phyloP scores from a whole-genome alignment of 2,113 vertebrate genomes.

The Misgurnus mizolepis region DNA sequence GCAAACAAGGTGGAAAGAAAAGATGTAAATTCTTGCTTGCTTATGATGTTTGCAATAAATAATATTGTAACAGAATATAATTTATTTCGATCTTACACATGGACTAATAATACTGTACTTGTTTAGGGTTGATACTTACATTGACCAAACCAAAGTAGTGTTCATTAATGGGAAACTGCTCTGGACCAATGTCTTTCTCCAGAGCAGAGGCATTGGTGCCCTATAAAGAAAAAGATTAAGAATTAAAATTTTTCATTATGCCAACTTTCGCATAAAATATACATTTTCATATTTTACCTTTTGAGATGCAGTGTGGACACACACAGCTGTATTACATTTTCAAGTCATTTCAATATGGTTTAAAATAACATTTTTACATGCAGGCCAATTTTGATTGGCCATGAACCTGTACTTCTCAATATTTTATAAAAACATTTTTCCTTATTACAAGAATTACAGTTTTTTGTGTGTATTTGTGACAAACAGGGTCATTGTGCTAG shows the following conservation, averaged over 20 bases:
- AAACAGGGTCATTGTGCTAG: too few relatives aligned
- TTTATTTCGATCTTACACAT: too few relatives aligned
- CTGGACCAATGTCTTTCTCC: conserved; percentile 99
- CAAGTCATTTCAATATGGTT: too few relatives aligned
- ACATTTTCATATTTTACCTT: not conserved
- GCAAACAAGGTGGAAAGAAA: not conserved
- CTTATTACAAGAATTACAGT: too few relatives aligned
- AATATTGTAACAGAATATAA: too few relatives aligned
- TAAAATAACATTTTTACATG: too few relatives aligned
- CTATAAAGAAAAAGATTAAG: conserved; percentile 64
- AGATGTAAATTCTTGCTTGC: not conserved
- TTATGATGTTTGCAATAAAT: not conserved
- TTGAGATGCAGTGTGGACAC: not conserved
- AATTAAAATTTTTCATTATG: conserved; percentile 23
- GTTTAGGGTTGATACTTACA: conserved; percentile 76
- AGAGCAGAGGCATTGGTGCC: conserved; percentile 99
- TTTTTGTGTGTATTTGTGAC: too few relatives aligned
- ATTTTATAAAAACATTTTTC: too few relatives aligned
- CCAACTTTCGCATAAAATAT: not conserved
- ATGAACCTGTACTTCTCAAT: too few relatives aligned
- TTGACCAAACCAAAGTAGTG: conserved; percentile 99
- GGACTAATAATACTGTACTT: not conserved
- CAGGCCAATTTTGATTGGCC: too few relatives aligned
- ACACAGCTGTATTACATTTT: too few relatives aligned
- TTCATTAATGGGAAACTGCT: conserved; percentile 99